Conservation (phyloP, 2,797 vertebrate species). For the Microhierax caerulescens region DNA sequence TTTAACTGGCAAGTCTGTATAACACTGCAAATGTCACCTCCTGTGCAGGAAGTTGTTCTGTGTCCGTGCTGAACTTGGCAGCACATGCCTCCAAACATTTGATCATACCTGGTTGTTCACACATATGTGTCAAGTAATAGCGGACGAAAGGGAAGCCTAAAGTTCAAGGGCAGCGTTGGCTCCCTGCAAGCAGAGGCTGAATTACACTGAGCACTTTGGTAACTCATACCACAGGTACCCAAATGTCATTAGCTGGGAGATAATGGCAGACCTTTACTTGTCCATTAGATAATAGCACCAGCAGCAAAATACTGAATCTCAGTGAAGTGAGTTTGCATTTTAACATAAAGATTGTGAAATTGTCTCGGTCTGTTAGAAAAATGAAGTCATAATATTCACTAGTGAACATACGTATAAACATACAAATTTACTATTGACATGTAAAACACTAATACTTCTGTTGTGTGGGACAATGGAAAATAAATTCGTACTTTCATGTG, state of each 20-base stretch:
- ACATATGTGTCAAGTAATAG: background rate
- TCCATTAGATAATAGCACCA: background rate
- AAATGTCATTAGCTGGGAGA: background rate
- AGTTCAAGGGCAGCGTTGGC: background rate
- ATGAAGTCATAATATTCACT: background rate
- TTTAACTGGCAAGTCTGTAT: background rate
- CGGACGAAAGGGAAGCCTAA: background rate
- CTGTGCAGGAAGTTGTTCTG: background rate
- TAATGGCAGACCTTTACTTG: background rate
- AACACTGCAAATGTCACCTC: background rate
- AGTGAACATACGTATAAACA: background rate
- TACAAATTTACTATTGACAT: background rate
- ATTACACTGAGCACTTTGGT: background rate
- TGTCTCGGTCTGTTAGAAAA: background rate
- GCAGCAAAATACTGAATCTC: background rate
- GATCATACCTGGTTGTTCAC: background rate
- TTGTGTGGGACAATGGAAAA: background rate
- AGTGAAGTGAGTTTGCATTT: background rate
- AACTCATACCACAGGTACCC: background rate
- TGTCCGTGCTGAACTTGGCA: background rate
- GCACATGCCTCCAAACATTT: background rate
- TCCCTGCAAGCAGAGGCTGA: background rate
- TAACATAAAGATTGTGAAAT: background rate
- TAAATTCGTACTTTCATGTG: background rate
- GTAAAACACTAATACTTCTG: background rate